Evolutionary conservation across 1,140 invertebrate species (phyloP), one percentile per base, ranked within the genome.

Genomic region (Pristionchus pacificus): DNA sequence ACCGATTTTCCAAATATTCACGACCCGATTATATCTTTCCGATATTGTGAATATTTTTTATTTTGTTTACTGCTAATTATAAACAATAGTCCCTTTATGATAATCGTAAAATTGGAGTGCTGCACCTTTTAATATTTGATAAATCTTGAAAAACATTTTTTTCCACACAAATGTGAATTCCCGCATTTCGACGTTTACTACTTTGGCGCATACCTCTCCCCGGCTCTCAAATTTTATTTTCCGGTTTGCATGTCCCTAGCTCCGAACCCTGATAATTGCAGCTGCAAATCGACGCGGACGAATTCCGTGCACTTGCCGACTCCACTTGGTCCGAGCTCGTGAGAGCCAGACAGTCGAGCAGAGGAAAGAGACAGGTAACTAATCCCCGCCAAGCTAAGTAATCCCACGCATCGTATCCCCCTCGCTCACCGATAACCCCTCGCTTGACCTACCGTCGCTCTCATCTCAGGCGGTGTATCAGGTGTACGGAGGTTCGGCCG

Each of bases 231-330:
- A n/a, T n/a, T n/a, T n/a, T n/a, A n/a, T n/a, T n/a, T n/a, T n/a
- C n/a, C n/a, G n/a, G n/a, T n/a, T n/a, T n/a, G n/a, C n/a, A n/a
- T n/a, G n/a, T n/a, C n/a, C n/a, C n/a, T n/a, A n/a, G n/a, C 55
- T 57, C 55, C 14, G 55, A 14, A 57, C 55, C 60, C 24, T 24
- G 60, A 60, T 10, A 10, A 13, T 60, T 78, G 60, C 70, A 80
- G 78, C 74, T 81, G 15, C 73, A 73, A 70, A 66, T 81, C 2
- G 80, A 81, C 65, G 77, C 81, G 27, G 76, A 81, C 30, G 79
- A 81, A 33, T 81, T 81, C 68, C 67, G 71, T 19, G 59, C 70
- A 27, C 76, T 81, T 62, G 80, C 80, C 57, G 79, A 81, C 65
- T 63, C 72, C n/a, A 79, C 81, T 55, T 81, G 80, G 80, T 55